These are phyloP conservation scores for Platichthys stellatus DNA, from an alignment of 2,113 vertebrate species.

Conservation along the genomic window DNA sequence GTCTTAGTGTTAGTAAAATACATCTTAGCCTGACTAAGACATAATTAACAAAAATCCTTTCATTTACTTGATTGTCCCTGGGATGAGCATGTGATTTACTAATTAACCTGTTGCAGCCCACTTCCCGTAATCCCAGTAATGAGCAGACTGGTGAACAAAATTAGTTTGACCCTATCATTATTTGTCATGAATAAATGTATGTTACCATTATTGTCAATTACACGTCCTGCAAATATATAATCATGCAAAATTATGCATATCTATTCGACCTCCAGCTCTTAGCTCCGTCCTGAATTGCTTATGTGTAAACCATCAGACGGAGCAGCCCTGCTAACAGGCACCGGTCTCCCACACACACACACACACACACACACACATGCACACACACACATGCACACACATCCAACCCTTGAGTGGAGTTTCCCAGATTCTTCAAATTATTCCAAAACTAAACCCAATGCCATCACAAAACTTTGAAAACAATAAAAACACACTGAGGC, in stretches of 20 bases:
- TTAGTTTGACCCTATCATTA: constrained; percentile 66
- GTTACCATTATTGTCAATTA: constrained; percentile 60
- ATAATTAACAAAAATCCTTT: constrained; percentile 72
- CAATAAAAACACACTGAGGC: no score
- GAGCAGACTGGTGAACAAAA: constrained; percentile 54
- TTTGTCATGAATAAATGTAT: constrained; percentile 70
- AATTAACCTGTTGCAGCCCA: constrained; percentile 70
- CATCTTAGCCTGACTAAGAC: constrained; percentile 59
- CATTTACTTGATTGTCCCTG: constrained; percentile 67
- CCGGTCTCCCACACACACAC: background rate
- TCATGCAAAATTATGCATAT: constrained; percentile 55
- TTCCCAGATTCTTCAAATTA: no score
- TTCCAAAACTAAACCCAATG: no score
- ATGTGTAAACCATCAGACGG: constrained; percentile 25
- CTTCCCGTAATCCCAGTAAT: constrained; percentile 56
- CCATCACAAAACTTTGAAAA: background rate
- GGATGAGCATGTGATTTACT: constrained; percentile 65
- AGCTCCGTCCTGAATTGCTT: constrained; percentile 14
- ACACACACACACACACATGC: background rate
- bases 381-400: background rate
- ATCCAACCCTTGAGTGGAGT: background rate
- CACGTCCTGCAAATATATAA: constrained; percentile 44
- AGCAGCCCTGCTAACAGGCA: constrained; percentile 14
- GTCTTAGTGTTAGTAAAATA: constrained; percentile 61
- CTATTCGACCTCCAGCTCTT: constrained; percentile 28